Evolutionary conservation across 2,888 invertebrate genomes (phyloP), one percentile per base, ranked within the genome.

Genomic region (Drosophila recens): DNA sequence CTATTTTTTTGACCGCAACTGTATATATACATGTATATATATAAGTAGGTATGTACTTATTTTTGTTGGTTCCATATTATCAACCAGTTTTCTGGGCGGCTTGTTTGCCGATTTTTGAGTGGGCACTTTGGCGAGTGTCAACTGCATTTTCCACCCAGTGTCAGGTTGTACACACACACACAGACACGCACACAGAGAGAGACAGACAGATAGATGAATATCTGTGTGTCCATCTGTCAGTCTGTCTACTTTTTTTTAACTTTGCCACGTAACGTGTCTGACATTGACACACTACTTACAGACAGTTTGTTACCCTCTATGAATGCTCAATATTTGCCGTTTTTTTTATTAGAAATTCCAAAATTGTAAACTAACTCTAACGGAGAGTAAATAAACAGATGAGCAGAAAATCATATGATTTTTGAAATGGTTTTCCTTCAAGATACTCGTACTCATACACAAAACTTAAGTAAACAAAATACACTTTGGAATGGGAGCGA

Each of bases 281-380:
- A 76, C 75, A 65, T 80, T 79, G 80, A 80, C 69, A 69, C 67
- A 64, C 43, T 38, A 69, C 58, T 40, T 38, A 69, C 58, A 70
- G 57, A 42, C 52, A 4, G 38, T 33, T 45, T n/a, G 6, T 10
- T 43, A 17, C 17, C 6, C 43, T 15, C 1, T 9, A 13, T 40
- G 23, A 27, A 13, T 36, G 36, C 36, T 9, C 33, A 49, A 54
- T 64, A 43, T 65, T 65, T 59, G 20, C 10, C 23, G 10, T 20
- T 43, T 45, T 53, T 40, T 38, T n/a, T n/a, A 27, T 20, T 53
- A 13, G 4, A 33, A 51, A 51, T 51, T 51, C 15, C 10, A 10
- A n/a, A 64, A 34, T 67, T 54, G 34, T 34, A 66, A 45, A 51
- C 40, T 42, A 54, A 34, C 38, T 10, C 34, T 9, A 8, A 10